Conservation (phyloP, 2,113 vertebrate species). For the Synodontis membranacea region DNA sequence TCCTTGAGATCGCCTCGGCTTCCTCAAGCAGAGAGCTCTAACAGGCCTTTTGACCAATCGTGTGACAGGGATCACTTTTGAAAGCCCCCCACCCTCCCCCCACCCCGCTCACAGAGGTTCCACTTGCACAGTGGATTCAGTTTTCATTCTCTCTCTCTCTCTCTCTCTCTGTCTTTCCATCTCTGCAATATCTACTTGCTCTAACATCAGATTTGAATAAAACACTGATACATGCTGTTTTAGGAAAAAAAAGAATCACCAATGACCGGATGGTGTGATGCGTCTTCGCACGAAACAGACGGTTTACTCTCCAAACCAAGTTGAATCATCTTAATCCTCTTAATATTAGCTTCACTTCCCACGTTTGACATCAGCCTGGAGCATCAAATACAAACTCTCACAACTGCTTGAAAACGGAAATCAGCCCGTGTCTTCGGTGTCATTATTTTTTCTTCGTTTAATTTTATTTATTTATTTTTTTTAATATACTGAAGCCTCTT, state of each 20-base stretch:
- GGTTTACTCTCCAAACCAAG: too few species aligned
- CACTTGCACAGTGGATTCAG: neutral
- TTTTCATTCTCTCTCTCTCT: neutral
- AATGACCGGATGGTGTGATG: neutral
- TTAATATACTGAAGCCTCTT: constrained; percentile 61
- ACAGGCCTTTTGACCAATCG: constrained; percentile 83
- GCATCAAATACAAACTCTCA: neutral
- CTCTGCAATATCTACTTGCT: neutral
- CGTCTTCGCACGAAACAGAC: neutral
- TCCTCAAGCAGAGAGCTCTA: constrained; percentile 85
- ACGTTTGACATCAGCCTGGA: neutral
- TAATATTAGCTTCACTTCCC: neutral
- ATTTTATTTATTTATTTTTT: too few species aligned
- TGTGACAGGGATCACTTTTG: constrained; percentile 78
- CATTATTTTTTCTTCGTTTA: constrained; percentile 36
- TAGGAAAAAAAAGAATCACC: neutral
- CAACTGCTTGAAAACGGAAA: neutral
- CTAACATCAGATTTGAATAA: neutral
- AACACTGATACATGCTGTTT: neutral
- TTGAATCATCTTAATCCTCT: neutral
- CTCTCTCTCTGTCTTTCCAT: neutral
- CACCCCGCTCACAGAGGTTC: constrained; percentile 58
- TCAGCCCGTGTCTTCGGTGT: neutral
- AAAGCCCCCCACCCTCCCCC: constrained; percentile 79
- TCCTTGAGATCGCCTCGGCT: constrained; percentile 86